Evolutionary conservation across 2,113 vertebrate genomes (phyloP).

Genomic region (Orientallactaga bullata): DNA sequence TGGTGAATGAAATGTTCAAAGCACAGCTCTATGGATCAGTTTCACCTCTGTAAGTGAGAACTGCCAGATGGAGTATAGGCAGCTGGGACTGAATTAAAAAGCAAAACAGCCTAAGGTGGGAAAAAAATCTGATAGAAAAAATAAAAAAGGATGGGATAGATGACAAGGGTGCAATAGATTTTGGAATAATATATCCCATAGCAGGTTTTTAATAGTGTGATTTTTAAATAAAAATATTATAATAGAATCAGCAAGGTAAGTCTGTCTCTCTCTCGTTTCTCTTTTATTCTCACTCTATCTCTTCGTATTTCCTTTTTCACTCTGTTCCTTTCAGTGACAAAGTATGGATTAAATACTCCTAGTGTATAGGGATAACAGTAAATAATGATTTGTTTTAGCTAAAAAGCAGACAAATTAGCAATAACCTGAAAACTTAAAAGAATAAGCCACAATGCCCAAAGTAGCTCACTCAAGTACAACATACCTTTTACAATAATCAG

Average conservation of each 20-base stretch:
- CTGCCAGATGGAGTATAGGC: background rate
- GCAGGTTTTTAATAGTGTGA: background rate
- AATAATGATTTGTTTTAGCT: background rate
- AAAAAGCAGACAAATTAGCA: background rate
- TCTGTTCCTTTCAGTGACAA: background rate
- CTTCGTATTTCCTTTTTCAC: background rate
- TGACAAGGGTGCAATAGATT: accelerated
- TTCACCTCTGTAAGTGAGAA: background rate
- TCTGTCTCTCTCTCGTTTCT: background rate
- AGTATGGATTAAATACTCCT: background rate
- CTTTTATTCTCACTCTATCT: background rate
- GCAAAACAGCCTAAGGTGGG: background rate
- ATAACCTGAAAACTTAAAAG: background rate
- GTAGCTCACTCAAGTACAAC: background rate
- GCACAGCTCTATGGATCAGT: background rate
- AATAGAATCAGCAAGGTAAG: background rate
- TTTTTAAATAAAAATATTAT: background rate
- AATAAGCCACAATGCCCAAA: background rate
- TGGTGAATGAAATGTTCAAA: background rate
- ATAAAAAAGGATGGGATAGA: background rate
- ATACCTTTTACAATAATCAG: background rate
- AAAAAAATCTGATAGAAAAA: background rate
- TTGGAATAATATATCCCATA: background rate
- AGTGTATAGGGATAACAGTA: background rate
- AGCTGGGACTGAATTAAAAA: background rate